These are phyloP conservation scores for Oncopodura yosiiana DNA, from an alignment of 1,140 invertebrate genomes.

Conservation along the genomic window DNA sequence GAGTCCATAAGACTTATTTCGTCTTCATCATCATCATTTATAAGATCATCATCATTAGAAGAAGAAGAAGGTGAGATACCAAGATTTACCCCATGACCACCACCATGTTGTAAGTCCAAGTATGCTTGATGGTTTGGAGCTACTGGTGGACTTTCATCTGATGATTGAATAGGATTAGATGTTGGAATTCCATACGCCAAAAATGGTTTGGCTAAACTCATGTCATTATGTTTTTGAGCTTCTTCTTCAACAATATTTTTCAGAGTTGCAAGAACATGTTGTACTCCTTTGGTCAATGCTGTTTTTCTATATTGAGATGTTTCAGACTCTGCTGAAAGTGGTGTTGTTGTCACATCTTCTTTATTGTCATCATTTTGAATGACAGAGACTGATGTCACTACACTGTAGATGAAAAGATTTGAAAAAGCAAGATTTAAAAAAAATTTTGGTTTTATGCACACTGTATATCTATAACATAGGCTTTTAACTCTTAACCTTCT, in stretches of 20 bases:
- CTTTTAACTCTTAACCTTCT: neutral
- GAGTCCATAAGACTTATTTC: neutral
- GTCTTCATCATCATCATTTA: slow-evolving; percentile 27
- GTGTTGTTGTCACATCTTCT: slow-evolving; percentile 4
- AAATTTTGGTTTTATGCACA: neutral
- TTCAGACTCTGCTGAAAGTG: neutral
- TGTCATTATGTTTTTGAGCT: slow-evolving; percentile 14
- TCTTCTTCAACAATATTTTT: slow-evolving; percentile 31
- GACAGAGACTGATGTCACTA: slow-evolving; percentile 30
- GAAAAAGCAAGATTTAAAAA: neutral
- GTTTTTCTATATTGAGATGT: neutral
- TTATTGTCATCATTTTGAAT: slow-evolving; percentile 16
- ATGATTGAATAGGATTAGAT: slow-evolving; percentile 5
- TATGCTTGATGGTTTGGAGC: neutral
- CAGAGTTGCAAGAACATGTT: slow-evolving; percentile 25
- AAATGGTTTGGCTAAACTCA: neutral
- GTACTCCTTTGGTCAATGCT: slow-evolving; percentile 3
- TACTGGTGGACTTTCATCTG: slow-evolving; percentile 15
- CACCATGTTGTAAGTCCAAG: neutral
- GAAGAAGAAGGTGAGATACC: too few species aligned
- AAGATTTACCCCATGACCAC: neutral
- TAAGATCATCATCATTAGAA: slow-evolving; percentile 7
- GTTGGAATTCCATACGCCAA: neutral
- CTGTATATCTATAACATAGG: neutral
- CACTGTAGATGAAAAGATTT: slow-evolving; percentile 16